Evolutionary conservation across 2,888 invertebrate species (phyloP).

Genomic region (Kryphioiulus occultus): DNA sequence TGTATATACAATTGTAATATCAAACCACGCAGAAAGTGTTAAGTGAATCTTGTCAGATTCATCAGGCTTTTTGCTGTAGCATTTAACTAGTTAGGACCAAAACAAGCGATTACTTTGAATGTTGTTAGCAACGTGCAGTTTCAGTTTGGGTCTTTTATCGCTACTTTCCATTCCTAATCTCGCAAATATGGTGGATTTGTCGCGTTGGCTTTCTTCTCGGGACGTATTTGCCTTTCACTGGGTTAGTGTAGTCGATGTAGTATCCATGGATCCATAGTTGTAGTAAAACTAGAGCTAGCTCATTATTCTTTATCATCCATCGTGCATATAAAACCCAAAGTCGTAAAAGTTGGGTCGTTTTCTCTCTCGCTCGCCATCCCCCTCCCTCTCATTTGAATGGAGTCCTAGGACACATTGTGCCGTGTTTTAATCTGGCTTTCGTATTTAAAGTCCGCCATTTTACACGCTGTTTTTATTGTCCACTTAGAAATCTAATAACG

Average conservation of each 20-base stretch:
- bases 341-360: background rate
- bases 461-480: background rate
- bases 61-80: too few relatives aligned
- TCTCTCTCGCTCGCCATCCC: background rate
- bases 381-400: background rate
- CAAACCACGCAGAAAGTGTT: too few relatives aligned
- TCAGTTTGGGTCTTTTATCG: background rate
- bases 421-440: background rate
- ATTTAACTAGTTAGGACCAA: too few relatives aligned
- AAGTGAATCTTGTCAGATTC: too few relatives aligned
- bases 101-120: too few relatives aligned
- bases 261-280: background rate
- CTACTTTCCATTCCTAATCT: background rate
- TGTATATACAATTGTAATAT: too few relatives aligned
- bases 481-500: background rate
- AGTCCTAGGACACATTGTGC: background rate
- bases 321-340: background rate
- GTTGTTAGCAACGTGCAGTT: background rate
- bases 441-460: background rate
- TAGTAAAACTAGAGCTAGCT: background rate
- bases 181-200: background rate
- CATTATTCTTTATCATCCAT: background rate
- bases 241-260: background rate
- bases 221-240: background rate
- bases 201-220: background rate